Percentiles rank a stretch among this genome's conserved stretches.
Evolutionary conservation across 2,113 vertebrate species (phyloP).

Genomic region (Ictalurus punctatus): DNA sequence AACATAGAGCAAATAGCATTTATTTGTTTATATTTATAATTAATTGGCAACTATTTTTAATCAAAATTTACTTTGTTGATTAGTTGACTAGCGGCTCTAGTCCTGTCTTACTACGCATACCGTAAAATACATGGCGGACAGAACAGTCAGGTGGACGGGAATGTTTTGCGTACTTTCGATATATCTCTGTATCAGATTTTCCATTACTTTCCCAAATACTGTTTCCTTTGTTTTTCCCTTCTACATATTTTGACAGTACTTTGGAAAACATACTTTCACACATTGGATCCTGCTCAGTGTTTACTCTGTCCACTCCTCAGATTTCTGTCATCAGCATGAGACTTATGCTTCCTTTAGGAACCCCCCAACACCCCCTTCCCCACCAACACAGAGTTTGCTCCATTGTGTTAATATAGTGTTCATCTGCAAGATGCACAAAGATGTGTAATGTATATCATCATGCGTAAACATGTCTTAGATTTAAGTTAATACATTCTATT

Average conservation of each 20-base stretch:
- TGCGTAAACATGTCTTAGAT: not conserved
- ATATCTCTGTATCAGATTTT: constrained; percentile 1
- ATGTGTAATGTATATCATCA: constrained; percentile 17
- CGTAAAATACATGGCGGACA: not conserved
- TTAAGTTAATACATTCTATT: not conserved
- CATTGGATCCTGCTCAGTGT: constrained; percentile 42
- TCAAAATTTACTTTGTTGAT: not conserved
- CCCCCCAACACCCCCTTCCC: not conserved
- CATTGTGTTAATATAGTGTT: too few species aligned
- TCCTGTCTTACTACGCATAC: not conserved
- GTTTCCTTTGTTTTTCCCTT: not conserved
- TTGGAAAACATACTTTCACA: constrained; percentile 26
- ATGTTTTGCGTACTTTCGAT: not conserved
- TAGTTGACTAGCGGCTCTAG: too few species aligned
- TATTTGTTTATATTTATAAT: not conserved
- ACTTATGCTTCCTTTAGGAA: constrained; percentile 44
- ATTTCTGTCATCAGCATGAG: constrained; percentile 37
- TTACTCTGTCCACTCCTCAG: constrained; percentile 44
- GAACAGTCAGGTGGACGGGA: constrained; percentile 2
- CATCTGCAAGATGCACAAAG: not conserved
- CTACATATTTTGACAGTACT: constrained; percentile 38
- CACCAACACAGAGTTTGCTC: constrained; percentile 2
- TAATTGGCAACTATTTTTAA: not conserved
- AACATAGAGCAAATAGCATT: not conserved
- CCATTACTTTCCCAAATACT: constrained; percentile 15